Conservation (phyloP, 2,113 vertebrate species). For the Periophthalmus modestus region DNA sequence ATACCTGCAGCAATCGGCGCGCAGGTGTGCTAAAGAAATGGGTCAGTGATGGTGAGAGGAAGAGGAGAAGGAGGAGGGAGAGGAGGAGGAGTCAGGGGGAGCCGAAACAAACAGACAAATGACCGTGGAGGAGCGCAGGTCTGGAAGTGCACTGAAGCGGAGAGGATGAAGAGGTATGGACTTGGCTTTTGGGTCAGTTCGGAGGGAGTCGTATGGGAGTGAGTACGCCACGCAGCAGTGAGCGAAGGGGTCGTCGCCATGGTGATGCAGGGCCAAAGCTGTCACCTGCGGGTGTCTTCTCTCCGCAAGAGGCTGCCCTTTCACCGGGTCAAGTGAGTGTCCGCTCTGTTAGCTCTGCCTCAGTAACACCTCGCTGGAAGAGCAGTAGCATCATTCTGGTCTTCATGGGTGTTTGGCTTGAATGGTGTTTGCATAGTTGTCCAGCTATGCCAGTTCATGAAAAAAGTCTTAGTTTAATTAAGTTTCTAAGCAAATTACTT, state of each 20-base stretch:
- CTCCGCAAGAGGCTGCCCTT: constrained; percentile 59
- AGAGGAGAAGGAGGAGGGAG: constrained; percentile 15
- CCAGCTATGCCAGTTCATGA: too few species aligned
- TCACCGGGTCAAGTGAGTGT: constrained; percentile 62
- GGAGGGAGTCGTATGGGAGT: too few species aligned
- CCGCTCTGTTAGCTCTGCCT: background rate
- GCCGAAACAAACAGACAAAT: constrained; percentile 5
- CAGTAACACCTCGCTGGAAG: too few species aligned
- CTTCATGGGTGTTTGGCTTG: too few species aligned
- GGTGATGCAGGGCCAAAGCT: constrained; percentile 64
- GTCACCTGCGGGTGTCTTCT: constrained; percentile 52
- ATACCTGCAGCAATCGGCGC: constrained; percentile 19
- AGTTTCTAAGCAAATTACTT: too few species aligned
- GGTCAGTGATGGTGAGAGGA: constrained; percentile 27
- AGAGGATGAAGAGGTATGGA: background rate
- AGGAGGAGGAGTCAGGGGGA: constrained; percentile 9
- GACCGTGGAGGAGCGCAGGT: background rate
- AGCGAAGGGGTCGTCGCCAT: constrained; percentile 36
- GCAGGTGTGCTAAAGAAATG: constrained; percentile 20
- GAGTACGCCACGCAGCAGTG: background rate
- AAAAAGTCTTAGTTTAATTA: background rate
- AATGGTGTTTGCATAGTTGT: background rate
- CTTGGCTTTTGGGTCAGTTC: background rate
- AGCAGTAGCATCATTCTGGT: background rate
- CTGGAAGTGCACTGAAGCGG: background rate